Conservation (phyloP, 2,888 invertebrate species). For the Hydroisotoma schaefferi region DNA sequence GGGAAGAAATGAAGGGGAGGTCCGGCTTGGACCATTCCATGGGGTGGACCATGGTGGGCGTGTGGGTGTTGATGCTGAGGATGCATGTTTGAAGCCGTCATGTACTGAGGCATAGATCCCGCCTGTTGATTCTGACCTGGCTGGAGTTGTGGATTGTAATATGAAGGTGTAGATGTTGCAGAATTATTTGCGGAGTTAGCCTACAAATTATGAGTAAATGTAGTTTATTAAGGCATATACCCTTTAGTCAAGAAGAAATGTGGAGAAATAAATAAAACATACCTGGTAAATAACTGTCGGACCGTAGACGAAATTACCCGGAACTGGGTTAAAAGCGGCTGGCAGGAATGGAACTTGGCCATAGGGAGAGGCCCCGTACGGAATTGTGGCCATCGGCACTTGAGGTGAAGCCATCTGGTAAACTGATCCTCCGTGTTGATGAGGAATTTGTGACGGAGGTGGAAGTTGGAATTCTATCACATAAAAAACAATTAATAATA, state of each 20-base stretch:
- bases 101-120: conserved; percentile 25
- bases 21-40: conserved; percentile 42
- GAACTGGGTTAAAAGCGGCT: conserved; percentile 43
- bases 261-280: too few species aligned
- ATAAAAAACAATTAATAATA: conserved; percentile 30
- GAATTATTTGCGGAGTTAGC: conserved; percentile 34
- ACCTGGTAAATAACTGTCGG: conserved; percentile 47
- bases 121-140: conserved; percentile 24
- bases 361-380: conserved; percentile 36
- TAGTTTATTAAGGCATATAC: background rate
- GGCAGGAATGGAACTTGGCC: conserved; percentile 47
- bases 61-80: conserved; percentile 36
- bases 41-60: conserved; percentile 26
- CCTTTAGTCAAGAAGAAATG: too few species aligned
- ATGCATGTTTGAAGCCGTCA: conserved; percentile 31
- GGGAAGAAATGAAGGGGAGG: conserved; percentile 48
- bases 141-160: conserved; percentile 38
- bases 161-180: conserved; percentile 36
- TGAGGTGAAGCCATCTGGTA: conserved; percentile 43
- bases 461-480: conserved; percentile 46
- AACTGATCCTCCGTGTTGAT: conserved; percentile 36
- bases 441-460: conserved; percentile 33
- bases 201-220: conserved; percentile 12
- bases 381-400: conserved; percentile 39
- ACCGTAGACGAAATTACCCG: conserved; percentile 45